Base-by-base conservation (phyloP, 2,888 invertebrate genomes). In the Agrochola lychnidis region DNA sequence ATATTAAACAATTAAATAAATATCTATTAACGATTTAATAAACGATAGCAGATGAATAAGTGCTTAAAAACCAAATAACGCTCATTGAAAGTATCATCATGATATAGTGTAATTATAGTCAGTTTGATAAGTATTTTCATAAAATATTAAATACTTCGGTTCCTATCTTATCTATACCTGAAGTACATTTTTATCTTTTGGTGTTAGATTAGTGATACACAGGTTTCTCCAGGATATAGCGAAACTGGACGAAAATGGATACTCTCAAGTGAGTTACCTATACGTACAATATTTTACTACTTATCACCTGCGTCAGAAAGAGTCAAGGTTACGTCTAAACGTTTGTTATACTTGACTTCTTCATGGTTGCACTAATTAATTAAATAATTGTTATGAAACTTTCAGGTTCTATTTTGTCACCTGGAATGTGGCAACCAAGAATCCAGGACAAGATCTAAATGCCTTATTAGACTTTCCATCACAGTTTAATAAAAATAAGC, bases 341-440 rank as follows among this genome's bases (percentile, higher is more conserved):
- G 70, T 78, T 73, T 82, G 48, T 30, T 76, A 57, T 25, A 56
- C 74, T 66, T 66, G 71, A 79, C 77, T 80, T 78, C 71, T 78
- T 81, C 68, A 71, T 70, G 62, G 76, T 48, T 76, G 53, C 66
- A 59, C 10, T 70, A 66, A 72, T 45, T 36, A 36, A 62, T 59
- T 64, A 67, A 56, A 72, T 74, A 51, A 76, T 57, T 56, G 25
- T 73, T 36, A 48, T 36, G 12, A 67, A 76, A 78, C 81, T 95
- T 96, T 57, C 94, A 98, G 98, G 92, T 96, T 99, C 85, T 98
- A 98, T 94, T 97, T 99, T 89, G 97, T 98, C 64, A 99, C 99
- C 62, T 99, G 98, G 98, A 99, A 99, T 97, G 99, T 99, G 72
- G 99, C 98, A 57, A 98, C 98, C 0, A 98, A 97, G 90, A 97